Evolutionary conservation across 2,888 invertebrate genomes (phyloP).

Genomic region (Lochmaea capreae): DNA sequence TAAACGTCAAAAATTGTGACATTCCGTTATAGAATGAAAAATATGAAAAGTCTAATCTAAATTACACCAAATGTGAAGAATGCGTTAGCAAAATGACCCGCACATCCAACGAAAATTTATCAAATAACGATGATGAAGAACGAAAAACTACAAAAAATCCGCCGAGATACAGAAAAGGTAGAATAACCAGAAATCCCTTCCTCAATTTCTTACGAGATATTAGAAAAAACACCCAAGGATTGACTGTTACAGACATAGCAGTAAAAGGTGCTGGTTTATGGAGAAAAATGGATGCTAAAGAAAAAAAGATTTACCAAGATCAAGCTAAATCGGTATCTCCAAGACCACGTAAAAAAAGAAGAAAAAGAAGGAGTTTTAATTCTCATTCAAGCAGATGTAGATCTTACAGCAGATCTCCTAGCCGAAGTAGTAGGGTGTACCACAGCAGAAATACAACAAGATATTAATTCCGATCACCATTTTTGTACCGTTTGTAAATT

Average conservation of each 20-base stretch:
- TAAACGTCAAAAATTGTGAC: conserved; percentile 6
- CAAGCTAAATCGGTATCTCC: conserved; percentile 39
- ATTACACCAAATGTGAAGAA: conserved; percentile 6
- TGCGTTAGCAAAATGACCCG: conserved; percentile 2
- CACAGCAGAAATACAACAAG: neutral
- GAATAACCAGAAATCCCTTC: conserved; percentile 46
- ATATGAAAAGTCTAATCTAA: conserved; percentile 2
- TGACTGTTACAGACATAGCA: conserved; percentile 33
- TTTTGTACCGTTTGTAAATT: neutral
- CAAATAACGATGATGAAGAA: neutral
- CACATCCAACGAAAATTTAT: conserved; percentile 1
- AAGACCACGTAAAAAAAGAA: conserved; percentile 18
- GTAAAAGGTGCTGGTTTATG: conserved; percentile 44
- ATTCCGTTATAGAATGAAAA: neutral
- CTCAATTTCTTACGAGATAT: conserved; percentile 48
- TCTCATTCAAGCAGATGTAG: conserved; percentile 25
- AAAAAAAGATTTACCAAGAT: conserved; percentile 41
- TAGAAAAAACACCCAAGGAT: conserved; percentile 34
- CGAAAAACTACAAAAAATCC: conserved; percentile 4
- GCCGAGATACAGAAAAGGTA: conserved; percentile 31
- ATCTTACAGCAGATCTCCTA: conserved; percentile 11
- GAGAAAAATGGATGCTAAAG: conserved; percentile 43
- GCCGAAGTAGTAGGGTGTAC: neutral
- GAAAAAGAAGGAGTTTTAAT: conserved; percentile 3
- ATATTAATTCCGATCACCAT: neutral